These are phyloP conservation scores for Digitonthophagus gazella DNA, from an alignment of 2,888 invertebrate genomes.

Conservation along the genomic window DNA sequence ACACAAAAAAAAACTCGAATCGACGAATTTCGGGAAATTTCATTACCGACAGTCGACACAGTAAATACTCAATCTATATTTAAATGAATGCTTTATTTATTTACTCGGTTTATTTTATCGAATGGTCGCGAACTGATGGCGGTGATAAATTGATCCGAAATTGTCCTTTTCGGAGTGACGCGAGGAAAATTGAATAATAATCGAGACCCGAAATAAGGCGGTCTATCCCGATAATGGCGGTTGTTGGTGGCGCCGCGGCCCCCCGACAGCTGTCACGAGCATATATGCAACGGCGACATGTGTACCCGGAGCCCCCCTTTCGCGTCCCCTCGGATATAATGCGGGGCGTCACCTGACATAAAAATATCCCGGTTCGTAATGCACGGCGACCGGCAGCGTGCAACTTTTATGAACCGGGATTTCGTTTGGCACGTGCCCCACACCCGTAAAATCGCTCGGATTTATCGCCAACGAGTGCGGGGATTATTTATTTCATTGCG, in stretches of 20 bases:
- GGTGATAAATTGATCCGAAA: neutral
- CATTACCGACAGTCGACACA: neutral
- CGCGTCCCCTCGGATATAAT: slow-evolving; percentile 43
- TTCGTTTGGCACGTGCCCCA: neutral
- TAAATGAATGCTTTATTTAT: neutral
- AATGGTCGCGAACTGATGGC: neutral
- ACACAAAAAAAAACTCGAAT: neutral
- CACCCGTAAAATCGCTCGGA: neutral
- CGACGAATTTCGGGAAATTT: neutral
- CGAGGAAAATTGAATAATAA: too few species aligned
- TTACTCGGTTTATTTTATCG: neutral
- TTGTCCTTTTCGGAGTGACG: too few species aligned
- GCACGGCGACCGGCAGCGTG: slow-evolving; percentile 44
- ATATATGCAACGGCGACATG: neutral
- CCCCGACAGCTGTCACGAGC: neutral
- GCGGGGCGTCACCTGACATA: slow-evolving; percentile 50
- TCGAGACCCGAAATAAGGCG: neutral
- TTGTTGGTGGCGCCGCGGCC: neutral
- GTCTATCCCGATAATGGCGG: neutral
- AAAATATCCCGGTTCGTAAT: slow-evolving; percentile 43
- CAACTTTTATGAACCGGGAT: slow-evolving; percentile 46
- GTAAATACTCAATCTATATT: neutral
- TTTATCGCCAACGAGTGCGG: neutral
- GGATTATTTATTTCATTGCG: neutral
- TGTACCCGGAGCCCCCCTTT: slow-evolving; percentile 27